phyloP scores from a whole-genome alignment of 2,113 vertebrate genomes.

The Kryptolebias marmoratus region DNA sequence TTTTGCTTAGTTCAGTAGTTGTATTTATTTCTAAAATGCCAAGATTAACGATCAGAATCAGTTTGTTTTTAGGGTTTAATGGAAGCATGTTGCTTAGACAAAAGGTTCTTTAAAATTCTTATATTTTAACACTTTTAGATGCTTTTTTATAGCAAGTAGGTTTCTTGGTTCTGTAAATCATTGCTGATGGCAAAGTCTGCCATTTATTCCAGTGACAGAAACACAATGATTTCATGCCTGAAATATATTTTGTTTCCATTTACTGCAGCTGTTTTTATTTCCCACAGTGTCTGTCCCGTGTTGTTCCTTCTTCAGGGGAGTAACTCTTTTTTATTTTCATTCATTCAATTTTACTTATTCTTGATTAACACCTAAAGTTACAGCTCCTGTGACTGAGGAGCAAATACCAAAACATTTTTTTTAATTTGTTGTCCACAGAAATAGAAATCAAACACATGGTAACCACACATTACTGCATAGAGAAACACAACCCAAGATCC shows the following conservation, averaged over 20 bases:
- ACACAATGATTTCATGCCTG: neutral
- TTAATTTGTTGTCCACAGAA: too few species aligned
- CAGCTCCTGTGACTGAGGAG: neutral
- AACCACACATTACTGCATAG: too few species aligned
- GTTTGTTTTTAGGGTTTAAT: neutral
- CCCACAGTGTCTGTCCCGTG: too few species aligned
- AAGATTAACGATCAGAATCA: neutral
- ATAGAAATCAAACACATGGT: too few species aligned
- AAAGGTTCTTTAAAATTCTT: neutral
- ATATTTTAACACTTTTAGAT: neutral
- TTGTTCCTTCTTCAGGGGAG: too few species aligned
- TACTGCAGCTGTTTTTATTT: too few species aligned
- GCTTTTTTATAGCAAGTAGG: neutral
- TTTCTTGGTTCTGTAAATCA: neutral
- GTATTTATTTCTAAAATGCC: neutral
- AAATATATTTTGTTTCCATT: neutral
- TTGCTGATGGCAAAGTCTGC: neutral
- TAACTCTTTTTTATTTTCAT: too few species aligned
- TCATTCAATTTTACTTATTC: too few species aligned
- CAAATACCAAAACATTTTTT: neutral
- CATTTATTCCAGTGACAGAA: neutral
- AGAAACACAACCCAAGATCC: too few species aligned
- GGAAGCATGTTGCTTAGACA: neutral
- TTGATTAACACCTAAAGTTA: neutral
- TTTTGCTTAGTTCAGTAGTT: neutral